These are phyloP conservation scores for Liolophura sinensis DNA, from an alignment of 1,140 invertebrate species.

Conservation along the genomic window DNA sequence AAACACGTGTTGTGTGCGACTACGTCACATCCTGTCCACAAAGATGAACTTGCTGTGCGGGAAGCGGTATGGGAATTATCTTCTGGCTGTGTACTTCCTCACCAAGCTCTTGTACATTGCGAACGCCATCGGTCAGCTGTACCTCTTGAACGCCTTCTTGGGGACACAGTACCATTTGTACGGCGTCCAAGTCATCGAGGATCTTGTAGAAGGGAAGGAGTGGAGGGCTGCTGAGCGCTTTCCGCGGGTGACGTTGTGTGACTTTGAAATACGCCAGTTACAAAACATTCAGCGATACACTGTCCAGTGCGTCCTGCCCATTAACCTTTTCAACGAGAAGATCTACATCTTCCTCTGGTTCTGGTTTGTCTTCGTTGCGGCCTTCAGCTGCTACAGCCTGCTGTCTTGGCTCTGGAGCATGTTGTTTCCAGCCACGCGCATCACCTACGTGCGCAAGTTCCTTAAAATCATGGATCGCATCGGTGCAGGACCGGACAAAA, in stretches of 20 bases:
- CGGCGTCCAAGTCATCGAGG: slow-evolving; percentile 62
- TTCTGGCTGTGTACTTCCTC: slow-evolving; percentile 61
- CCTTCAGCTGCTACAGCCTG: slow-evolving; percentile 58
- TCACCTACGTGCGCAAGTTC: slow-evolving; percentile 58
- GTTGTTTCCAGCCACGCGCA: slow-evolving; percentile 50
- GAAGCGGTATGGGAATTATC: slow-evolving; percentile 61
- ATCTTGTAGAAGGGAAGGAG: slow-evolving; percentile 57
- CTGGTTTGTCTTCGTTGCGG: slow-evolving; percentile 63
- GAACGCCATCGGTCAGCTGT: slow-evolving; percentile 63
- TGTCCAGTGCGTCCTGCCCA: slow-evolving; percentile 64
- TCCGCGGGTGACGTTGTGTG: slow-evolving; percentile 63
- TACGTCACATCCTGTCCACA: slow-evolving; percentile 50
- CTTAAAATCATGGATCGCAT: slow-evolving; percentile 56
- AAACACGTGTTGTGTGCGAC: slow-evolving; percentile 47
- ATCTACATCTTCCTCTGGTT: slow-evolving; percentile 66
- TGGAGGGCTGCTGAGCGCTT: slow-evolving; percentile 60
- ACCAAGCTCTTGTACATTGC: slow-evolving; percentile 62
- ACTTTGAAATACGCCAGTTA: slow-evolving; percentile 63
- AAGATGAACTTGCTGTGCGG: slow-evolving; percentile 55
- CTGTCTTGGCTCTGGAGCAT: slow-evolving; percentile 55
- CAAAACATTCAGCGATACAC: slow-evolving; percentile 61
- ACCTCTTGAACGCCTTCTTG: slow-evolving; percentile 62
- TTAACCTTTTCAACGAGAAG: slow-evolving; percentile 65
- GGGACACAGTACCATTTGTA: slow-evolving; percentile 61
- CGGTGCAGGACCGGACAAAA: slow-evolving; percentile 46